These are phyloP conservation scores for Burhinus bistriatus DNA, from an alignment of 2,113 vertebrate species.

Conservation along the genomic window DNA sequence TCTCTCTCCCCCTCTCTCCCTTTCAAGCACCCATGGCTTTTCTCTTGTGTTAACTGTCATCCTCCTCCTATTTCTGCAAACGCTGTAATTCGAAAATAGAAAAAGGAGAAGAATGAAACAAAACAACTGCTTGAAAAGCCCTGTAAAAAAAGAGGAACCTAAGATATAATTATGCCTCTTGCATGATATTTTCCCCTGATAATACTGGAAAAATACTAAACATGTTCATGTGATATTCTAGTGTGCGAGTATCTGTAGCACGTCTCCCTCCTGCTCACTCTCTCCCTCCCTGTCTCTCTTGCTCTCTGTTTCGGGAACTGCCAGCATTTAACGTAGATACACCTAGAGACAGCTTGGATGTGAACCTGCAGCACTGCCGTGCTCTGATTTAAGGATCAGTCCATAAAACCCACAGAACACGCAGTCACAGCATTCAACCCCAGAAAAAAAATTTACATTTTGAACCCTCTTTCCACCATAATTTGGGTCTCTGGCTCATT, in stretches of 20 bases:
- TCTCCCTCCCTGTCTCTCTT: background rate
- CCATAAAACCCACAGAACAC: background rate
- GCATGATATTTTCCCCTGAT: conserved; percentile 35
- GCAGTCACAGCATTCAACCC: background rate
- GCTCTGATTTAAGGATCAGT: background rate
- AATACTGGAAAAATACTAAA: conserved; percentile 47
- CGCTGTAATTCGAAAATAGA: conserved; percentile 17
- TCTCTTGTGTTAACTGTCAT: conserved; percentile 5
- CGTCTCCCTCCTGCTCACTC: background rate
- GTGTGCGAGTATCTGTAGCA: background rate
- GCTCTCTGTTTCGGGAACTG: background rate
- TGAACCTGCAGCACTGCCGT: background rate
- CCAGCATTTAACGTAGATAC: background rate
- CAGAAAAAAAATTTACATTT: background rate
- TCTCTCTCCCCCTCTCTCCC: background rate
- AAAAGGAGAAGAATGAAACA: conserved; percentile 57
- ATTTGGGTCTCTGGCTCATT: background rate
- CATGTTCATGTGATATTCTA: background rate
- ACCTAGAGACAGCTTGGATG: background rate
- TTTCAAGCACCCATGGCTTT: background rate
- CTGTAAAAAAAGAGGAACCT: background rate
- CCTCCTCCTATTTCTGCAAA: conserved; percentile 43
- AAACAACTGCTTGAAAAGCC: background rate
- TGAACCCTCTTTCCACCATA: background rate
- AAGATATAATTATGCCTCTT: conserved; percentile 49